Base-by-base conservation (phyloP, 1,140 invertebrate species). In the Drosophila bifasciata region DNA sequence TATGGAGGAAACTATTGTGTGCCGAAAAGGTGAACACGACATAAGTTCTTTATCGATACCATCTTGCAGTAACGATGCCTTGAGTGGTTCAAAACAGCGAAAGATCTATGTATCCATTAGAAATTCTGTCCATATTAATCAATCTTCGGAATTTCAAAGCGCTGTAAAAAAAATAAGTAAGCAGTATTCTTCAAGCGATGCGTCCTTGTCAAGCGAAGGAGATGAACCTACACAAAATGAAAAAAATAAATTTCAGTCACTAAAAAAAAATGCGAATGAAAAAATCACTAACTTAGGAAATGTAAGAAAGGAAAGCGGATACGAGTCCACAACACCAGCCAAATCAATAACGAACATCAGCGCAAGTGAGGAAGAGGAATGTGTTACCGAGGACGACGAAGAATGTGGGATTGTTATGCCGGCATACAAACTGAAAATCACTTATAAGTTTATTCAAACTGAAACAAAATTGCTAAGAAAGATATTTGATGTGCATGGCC, bases 371-470 rank as follows among this genome's bases (percentile, higher is more conserved):
- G 79, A 77, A 44, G 79, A 71, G 49, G 36, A 79, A 83, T n/a
- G 39, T 23, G 25, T 67, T 21, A 75, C 79, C 43, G 76, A 88
- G 15, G 80, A 88, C 46, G 76, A 91, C 48, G 72, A 78, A 9
- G 73, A 91, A 52, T 74, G 60, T 56, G 67, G 76, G 16, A 71
- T 92, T 43, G 78, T 92, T 61, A 95, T 95, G 93, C 96, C 96
- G 3, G 96, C 95, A 0, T 93, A 94, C 48, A 93, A 94, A 39
- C 91, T 96, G n/a, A 95, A 96, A 83, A 95, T 96, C 84, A 96
- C 95, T 1, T 96, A 96, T 90, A 96, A 96, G 91, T 95, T 96
- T 76, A 93, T 95, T 59, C 95, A 96, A 92, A 95, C 96, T 8
- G 96, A 97, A 92, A 96, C 96, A 0, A 96, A 95, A 90, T 92